phyloP scores from a whole-genome alignment of 2,888 invertebrate species.

The Athalia circularis region DNA sequence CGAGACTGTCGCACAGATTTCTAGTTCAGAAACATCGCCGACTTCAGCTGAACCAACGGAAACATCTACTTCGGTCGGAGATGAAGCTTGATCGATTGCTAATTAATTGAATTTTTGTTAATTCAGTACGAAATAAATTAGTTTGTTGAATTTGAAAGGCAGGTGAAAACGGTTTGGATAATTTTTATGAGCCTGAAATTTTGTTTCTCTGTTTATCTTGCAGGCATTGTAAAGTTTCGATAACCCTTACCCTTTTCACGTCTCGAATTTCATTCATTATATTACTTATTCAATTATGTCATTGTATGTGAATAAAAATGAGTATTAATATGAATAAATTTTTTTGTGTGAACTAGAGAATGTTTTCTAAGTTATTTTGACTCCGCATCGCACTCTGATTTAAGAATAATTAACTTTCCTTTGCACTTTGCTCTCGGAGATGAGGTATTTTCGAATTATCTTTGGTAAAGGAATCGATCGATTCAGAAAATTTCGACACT shows the following conservation, averaged over 20 bases:
- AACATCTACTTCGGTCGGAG: constrained; percentile 8
- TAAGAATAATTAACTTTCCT: too few species aligned
- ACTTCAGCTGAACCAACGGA: constrained; percentile 1
- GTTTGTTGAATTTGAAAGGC: constrained; percentile 9
- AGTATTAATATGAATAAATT: constrained; percentile 5
- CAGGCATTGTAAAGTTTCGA: neutral
- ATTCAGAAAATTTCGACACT: too few species aligned
- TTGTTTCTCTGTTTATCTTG: neutral
- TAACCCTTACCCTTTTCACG: constrained; percentile 7
- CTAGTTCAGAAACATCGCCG: neutral
- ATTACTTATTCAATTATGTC: neutral
- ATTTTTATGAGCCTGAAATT: neutral
- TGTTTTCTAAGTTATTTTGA: too few species aligned
- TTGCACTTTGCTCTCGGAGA: too few species aligned
- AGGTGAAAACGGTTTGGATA: constrained; percentile 37
- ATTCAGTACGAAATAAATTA: neutral
- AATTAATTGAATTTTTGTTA: neutral
- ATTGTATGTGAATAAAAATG: neutral
- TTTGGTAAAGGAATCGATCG: too few species aligned
- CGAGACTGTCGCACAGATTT: neutral
- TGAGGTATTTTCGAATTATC: too few species aligned
- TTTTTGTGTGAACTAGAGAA: neutral
- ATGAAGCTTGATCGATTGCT: neutral
- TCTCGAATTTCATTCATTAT: neutral
- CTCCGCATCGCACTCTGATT: too few species aligned